Percentiles rank a stretch among this genome's conserved stretches.
These are phyloP conservation scores for Capra hircus DNA, from an alignment of 2,113 vertebrate species.

Conservation along the genomic window DNA sequence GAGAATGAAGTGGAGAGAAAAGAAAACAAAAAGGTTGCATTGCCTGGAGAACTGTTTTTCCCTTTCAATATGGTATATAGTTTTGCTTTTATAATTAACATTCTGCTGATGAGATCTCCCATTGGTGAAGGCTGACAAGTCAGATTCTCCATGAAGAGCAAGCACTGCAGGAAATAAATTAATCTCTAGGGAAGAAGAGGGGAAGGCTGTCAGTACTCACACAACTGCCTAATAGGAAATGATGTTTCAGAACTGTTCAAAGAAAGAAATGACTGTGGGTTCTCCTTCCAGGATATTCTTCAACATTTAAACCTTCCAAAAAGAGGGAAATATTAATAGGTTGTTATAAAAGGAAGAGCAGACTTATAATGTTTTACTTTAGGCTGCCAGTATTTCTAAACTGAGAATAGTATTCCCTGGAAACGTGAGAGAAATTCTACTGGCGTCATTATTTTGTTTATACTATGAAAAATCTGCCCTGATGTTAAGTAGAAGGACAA, in stretches of 20 bases:
- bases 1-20: background rate
- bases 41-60: background rate
- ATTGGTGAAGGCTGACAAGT: conserved; percentile 60
- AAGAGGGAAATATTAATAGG: conserved; percentile 13
- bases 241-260: conserved; percentile 54
- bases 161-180: conserved; percentile 73
- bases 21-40: background rate
- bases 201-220: conserved; percentile 59
- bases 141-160: conserved; percentile 59
- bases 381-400: background rate
- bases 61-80: background rate
- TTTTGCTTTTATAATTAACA: conserved; percentile 68
- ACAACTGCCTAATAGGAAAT: conserved; percentile 67
- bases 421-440: background rate
- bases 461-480: background rate
- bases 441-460: background rate
- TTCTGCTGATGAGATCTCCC: conserved; percentile 66
- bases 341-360: background rate
- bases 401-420: background rate
- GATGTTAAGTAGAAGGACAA: background rate
- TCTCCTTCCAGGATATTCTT: conserved; percentile 56
- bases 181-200: conserved; percentile 67
- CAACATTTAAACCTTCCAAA: conserved; percentile 44
- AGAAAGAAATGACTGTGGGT: conserved; percentile 46
- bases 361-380: background rate